Base-by-base conservation (phyloP, 92 coral and sea anemone genomes). In the Bergia puertoricense region DNA sequence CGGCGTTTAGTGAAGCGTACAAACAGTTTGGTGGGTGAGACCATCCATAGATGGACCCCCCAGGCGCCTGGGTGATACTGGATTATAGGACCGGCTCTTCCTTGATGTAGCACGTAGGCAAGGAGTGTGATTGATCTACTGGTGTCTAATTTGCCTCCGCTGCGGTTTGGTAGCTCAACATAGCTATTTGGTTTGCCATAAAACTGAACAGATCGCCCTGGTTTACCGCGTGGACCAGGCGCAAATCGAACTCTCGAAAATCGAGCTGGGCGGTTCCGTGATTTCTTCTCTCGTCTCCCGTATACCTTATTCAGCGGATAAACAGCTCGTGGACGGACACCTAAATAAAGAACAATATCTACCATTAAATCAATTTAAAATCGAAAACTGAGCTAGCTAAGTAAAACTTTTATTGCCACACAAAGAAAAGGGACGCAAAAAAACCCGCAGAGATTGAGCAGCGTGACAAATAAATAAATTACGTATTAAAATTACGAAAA, bases 291-390 rank as follows among this genome's bases (percentile, higher is more conserved):
- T 6, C 54, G 74, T 39, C 48, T 43, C 38, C 74, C 38, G 75
- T 36, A 81, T 67, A 20, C 18, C 51, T 42, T 62, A 43, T 59
- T 41, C 36, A 81, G 56, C 23, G 85, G 85, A 42, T 81, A 81
- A 72, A 81, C 75, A 81, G 74, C 85, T 81, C 73, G 85, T 40
- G 85, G 75, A 40, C 75, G 85, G 23, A 81, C 85, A 81, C 73
- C 85, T 81, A 81, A 65, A 15, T 8, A 8, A 16, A 16, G 14
- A 36, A 48, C 9, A 77, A 56, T 30, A 62, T 62, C 69, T 20
- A 62, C 69, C 13, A 62, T 62, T 23, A 43, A 43, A 39, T 0
- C 45, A 1, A 74, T 2, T 11, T 8, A 39, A 74, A 6, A 4
- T 72, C 76, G 39, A 72, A 30, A 39, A 11, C 59, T 54, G 59